Conservation (phyloP, 1,140 invertebrate genomes). For the Aphelenchoides fujianensis region DNA sequence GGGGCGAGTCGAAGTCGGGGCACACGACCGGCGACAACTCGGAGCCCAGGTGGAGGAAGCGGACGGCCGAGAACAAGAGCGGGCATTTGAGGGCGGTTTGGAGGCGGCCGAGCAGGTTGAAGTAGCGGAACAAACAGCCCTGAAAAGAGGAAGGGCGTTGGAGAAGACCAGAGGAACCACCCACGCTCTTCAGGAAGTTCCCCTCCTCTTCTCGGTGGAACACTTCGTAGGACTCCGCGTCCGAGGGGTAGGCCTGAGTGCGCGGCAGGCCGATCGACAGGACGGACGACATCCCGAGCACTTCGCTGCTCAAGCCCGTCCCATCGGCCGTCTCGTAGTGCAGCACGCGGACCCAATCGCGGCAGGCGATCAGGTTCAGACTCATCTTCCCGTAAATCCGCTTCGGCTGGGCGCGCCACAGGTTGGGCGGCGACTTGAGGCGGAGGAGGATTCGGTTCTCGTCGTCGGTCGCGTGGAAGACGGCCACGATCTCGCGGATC, state of each 20-base stretch:
- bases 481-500: background rate
- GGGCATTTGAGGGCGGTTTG: background rate
- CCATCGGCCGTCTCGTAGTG: background rate
- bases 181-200: background rate
- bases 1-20: background rate
- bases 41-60: background rate
- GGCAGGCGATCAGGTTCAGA: conserved; percentile 8
- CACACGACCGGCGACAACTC: background rate
- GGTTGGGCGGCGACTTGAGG: background rate
- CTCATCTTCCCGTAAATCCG: background rate
- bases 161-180: background rate
- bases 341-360: conserved; percentile 12
- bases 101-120: background rate
- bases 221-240: background rate
- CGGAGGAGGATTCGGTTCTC: background rate
- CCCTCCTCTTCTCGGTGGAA: background rate
- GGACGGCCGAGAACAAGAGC: conserved; percentile 8
- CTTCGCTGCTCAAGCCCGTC: background rate
- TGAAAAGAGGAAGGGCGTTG: background rate
- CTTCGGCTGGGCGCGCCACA: conserved; percentile 10
- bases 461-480: background rate
- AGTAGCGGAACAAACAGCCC: background rate
- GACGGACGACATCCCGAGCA: background rate
- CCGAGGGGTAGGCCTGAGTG: background rate
- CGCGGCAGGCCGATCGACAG: conserved; percentile 1